phyloP scores from a whole-genome alignment of 2,797 vertebrate genomes.

The Crax fasciolata region DNA sequence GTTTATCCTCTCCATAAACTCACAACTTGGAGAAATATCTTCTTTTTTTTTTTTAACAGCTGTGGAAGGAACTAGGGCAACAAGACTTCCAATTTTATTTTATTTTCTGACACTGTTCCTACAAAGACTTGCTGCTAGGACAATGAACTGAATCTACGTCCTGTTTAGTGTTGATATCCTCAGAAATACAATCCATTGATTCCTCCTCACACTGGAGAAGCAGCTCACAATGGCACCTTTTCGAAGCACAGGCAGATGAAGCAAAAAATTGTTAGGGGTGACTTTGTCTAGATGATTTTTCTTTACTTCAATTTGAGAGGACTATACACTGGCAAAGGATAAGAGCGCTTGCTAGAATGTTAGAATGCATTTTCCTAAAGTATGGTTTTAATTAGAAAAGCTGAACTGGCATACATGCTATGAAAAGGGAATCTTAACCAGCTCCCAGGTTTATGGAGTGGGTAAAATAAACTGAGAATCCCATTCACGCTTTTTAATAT shows the following conservation, averaged over 20 bases:
- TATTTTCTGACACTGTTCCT: background rate
- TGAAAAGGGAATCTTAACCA: background rate
- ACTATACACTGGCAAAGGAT: background rate
- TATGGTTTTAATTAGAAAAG: background rate
- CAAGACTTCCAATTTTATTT: background rate
- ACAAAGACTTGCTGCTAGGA: background rate
- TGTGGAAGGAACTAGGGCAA: background rate
- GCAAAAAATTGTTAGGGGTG: background rate
- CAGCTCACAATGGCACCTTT: background rate
- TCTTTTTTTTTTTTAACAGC: background rate
- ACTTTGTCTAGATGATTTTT: background rate
- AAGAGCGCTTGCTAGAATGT: background rate
- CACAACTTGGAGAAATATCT: background rate
- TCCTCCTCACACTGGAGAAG: background rate
- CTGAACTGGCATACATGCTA: background rate
- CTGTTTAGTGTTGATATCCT: background rate
- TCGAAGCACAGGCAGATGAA: background rate
- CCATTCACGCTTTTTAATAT: background rate
- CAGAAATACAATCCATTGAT: background rate
- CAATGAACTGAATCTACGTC: background rate
- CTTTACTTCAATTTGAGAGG: background rate
- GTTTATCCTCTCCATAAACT: background rate
- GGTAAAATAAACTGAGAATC: slow-evolving; percentile 2
- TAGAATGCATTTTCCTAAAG: background rate
- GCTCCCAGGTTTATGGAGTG: background rate